A percentile compares a stretch with the other conserved stretches of the same genome.
phyloP scores from a whole-genome alignment of 2,797 vertebrate genomes.

The Trachurus trachurus region DNA sequence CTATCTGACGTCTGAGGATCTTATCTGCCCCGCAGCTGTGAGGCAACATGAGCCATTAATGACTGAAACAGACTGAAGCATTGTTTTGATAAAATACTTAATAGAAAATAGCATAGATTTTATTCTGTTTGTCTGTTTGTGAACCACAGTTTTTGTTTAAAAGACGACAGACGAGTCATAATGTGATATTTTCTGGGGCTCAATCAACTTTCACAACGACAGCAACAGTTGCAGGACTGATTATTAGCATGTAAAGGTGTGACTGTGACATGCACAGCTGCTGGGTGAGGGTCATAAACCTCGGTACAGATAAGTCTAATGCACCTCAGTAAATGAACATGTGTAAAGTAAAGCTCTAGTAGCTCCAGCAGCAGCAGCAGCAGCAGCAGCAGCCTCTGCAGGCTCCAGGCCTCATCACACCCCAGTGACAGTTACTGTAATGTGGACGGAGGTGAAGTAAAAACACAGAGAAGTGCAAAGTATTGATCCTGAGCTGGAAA shows the following conservation, averaged over 20 bases:
- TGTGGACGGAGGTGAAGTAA: not conserved
- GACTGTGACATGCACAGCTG: not conserved
- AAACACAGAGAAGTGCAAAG: not conserved
- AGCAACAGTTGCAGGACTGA: too few species aligned
- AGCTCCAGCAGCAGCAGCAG: too few species aligned
- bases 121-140: too few species aligned
- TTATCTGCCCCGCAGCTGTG: conserved; percentile 21
- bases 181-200: not conserved
- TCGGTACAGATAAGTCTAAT: not conserved
- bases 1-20: conserved; percentile 23
- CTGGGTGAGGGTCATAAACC: not conserved
- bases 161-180: not conserved
- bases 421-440: not conserved
- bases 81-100: not conserved
- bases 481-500: not conserved
- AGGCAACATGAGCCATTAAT: not conserved
- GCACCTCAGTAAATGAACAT: not conserved
- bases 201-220: not conserved
- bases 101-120: not conserved
- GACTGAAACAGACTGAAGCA: not conserved
- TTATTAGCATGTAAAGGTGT: conserved; percentile 3
- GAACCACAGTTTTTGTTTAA: not conserved
- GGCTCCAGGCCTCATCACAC: not conserved
- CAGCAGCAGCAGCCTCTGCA: not conserved
- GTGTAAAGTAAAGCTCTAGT: too few species aligned